Conservation (phyloP, 1,140 invertebrate genomes). For the Drosophila ananassae region DNA sequence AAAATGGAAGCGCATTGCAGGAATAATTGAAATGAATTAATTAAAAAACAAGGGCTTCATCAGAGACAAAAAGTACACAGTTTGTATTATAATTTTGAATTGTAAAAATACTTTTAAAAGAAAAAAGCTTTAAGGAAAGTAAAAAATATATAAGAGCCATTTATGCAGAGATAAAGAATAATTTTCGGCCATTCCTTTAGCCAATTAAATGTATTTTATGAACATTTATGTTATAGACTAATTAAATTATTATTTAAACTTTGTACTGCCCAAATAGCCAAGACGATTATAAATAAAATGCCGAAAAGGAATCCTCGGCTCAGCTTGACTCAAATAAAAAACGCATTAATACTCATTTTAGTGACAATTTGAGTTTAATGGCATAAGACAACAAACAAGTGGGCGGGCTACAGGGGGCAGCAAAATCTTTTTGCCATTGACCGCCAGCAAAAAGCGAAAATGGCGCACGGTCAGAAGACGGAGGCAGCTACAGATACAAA, state of each 20-base stretch:
- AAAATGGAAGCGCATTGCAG: slow-evolving; percentile 5
- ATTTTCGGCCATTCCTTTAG: background rate
- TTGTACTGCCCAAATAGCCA: slow-evolving; percentile 20
- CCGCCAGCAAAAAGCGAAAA: slow-evolving; percentile 70
- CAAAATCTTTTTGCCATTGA: slow-evolving; percentile 78
- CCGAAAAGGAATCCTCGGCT: slow-evolving; percentile 44
- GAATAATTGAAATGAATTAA: slow-evolving; percentile 13
- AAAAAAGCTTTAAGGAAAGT: too few species aligned
- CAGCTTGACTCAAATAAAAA: slow-evolving; percentile 71
- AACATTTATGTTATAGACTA: background rate
- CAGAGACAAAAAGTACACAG: too few species aligned
- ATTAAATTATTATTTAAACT: slow-evolving; percentile 39
- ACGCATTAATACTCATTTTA: slow-evolving; percentile 80
- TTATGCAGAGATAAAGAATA: too few species aligned
- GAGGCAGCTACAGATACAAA: slow-evolving; percentile 5
- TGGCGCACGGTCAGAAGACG: slow-evolving; percentile 71
- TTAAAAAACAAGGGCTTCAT: too few species aligned
- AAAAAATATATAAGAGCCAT: too few species aligned
- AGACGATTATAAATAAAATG: slow-evolving; percentile 19
- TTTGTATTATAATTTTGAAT: too few species aligned
- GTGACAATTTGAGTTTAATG: slow-evolving; percentile 77
- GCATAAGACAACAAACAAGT: slow-evolving; percentile 53
- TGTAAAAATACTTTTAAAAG: too few species aligned
- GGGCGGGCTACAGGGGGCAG: slow-evolving; percentile 3
- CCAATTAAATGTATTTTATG: background rate